Percentiles rank a stretch among this genome's conserved stretches.
Evolutionary conservation across 2,888 invertebrate species (phyloP).

Genomic region (Ochlodes sylvanus): DNA sequence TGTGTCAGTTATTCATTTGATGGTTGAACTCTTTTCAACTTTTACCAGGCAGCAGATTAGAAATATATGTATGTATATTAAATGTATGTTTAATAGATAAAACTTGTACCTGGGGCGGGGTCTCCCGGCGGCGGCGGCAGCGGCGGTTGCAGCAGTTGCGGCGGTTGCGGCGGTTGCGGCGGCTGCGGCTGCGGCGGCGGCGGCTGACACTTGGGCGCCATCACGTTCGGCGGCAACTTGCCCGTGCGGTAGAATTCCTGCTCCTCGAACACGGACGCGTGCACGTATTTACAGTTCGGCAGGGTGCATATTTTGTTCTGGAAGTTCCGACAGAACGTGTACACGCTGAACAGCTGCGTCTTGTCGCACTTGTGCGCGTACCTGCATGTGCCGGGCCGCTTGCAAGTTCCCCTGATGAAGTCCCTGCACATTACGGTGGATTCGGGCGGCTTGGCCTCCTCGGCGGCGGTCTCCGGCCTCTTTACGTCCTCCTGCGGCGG

Average conservation of each 20-base stretch:
- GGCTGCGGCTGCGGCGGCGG: conserved; percentile 6
- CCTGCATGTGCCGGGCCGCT: conserved; percentile 18
- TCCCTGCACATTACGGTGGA: conserved; percentile 18
- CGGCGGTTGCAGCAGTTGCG: not conserved
- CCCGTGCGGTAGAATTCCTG: conserved; percentile 31
- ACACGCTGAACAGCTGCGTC: conserved; percentile 15
- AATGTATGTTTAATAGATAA: too few relatives aligned
- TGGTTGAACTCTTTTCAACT: too few relatives aligned
- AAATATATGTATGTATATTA: too few relatives aligned
- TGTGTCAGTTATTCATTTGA: too few relatives aligned
- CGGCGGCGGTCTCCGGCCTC: not conserved
- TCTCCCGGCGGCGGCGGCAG: not conserved
- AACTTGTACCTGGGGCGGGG: not conserved
- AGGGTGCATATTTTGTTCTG: conserved; percentile 22
- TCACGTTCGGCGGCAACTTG: conserved; percentile 23
- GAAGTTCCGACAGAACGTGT: conserved; percentile 24
- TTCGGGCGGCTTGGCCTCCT: not conserved
- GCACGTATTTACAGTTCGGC: conserved; percentile 22
- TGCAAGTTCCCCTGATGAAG: conserved; percentile 22
- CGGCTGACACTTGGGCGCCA: conserved; percentile 3
- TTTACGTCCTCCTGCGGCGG: not conserved
- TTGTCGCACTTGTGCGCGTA: conserved; percentile 23
- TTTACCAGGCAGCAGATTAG: too few relatives aligned
- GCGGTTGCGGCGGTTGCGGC: not conserved
- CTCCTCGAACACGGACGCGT: conserved; percentile 29